Evolutionary conservation across 2,888 invertebrate genomes (phyloP), one percentile per base, ranked within the genome.

Genomic region (Hypomecis punctinalis): DNA sequence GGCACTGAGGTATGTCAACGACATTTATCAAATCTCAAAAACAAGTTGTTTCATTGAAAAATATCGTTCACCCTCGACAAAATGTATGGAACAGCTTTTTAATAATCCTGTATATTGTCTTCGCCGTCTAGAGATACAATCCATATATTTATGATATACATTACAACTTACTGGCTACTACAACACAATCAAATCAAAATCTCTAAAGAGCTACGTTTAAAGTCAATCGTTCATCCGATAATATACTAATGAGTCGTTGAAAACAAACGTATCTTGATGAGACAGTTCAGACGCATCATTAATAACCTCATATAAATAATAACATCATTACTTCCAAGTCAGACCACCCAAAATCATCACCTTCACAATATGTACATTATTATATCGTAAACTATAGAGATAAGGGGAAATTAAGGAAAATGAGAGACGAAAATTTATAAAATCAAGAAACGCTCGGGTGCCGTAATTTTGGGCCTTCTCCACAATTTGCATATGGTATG

Each of bases 311-410:
- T 86, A 87, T 85, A 87, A 86, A 90, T 91, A 91, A 90, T 89
- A 90, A 89, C 89, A 89, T 91, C 88, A 88, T 89, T 91, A 85
- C 85, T 80, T 83, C 72, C 76, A 79, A 82, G 74, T 66, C 64
- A 79, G 92, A 91, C 92, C 92, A 93, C 92, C 92, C 92, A 90
- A 91, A 91, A 91, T 91, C 91, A 89, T 89, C 91, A 91, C 90
- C 88, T 90, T 68, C 70, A 77, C 73, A 77, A 74, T 77, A 77
- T 75, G 76, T 81, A 79, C 79, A 79, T 81, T 79, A 80, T 81
- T 75, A 77, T 78, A 83, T 85, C 85, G 77, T 88, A 88, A 89
- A 87, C 83, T 77, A 79, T 59, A 61, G 66, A 87, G 86, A 88
- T 88, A 90, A 85, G 77, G 73, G 82, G 82, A 87, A 88, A 85